These are phyloP conservation scores for Lordiphosa fenestrarum DNA, from an alignment of 2,888 invertebrate species.

Conservation along the genomic window DNA sequence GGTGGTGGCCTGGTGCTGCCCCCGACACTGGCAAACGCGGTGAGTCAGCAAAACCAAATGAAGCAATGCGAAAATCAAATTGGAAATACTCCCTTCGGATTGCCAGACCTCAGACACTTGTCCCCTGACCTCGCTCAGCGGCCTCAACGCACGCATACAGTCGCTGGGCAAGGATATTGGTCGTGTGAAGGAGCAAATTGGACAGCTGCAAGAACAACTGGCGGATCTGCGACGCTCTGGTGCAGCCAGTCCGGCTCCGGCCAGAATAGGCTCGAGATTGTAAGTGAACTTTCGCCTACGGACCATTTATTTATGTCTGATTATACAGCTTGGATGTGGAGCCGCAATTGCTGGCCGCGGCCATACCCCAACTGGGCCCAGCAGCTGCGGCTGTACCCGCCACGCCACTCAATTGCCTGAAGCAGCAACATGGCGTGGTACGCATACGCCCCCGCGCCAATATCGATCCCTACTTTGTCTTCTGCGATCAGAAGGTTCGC, in stretches of 20 bases:
- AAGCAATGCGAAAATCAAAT: no score
- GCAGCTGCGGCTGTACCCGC: slow-evolving; percentile 2
- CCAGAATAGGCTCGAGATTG: slow-evolving; percentile 33
- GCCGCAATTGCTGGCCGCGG: slow-evolving; percentile 15
- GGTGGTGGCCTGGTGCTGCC: slow-evolving; percentile 25
- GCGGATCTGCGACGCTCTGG: slow-evolving; percentile 43
- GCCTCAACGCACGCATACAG: slow-evolving; percentile 49
- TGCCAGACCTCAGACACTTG: slow-evolving; percentile 37
- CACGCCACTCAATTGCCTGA: slow-evolving; percentile 48
- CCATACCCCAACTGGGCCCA: neutral
- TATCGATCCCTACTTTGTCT: slow-evolving; percentile 52
- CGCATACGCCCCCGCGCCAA: slow-evolving; percentile 37
- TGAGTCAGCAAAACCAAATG: slow-evolving; percentile 32
- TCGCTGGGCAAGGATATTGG: slow-evolving; percentile 35
- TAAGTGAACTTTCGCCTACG: slow-evolving; percentile 11
- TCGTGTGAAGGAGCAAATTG: slow-evolving; percentile 40
- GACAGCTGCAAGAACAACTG: slow-evolving; percentile 55
- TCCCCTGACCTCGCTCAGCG: slow-evolving; percentile 40
- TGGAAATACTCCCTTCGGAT: no score
- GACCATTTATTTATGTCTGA: neutral
- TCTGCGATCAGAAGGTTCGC: slow-evolving; percentile 51
- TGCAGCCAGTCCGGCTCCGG: neutral
- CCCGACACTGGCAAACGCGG: slow-evolving; percentile 28
- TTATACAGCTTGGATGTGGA: slow-evolving; percentile 27
- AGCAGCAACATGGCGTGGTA: slow-evolving; percentile 50